Conservation (phyloP, 2,113 vertebrate genomes). For the Toxotes chatareus region DNA sequence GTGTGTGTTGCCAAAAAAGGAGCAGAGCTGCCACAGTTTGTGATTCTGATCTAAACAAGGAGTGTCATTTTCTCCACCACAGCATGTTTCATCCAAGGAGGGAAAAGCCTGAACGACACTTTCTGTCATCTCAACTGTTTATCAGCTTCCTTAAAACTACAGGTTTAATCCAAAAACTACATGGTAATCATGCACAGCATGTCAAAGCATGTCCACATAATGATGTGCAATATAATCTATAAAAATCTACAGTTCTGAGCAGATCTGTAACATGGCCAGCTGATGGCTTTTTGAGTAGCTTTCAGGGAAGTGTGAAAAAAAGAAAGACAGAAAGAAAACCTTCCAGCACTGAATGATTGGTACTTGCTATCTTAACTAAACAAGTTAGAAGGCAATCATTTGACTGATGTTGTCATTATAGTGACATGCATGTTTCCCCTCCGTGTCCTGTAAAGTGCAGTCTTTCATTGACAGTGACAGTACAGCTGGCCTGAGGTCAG, state of each 20-base stretch:
- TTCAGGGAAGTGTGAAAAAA: too few species aligned
- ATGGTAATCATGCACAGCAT: neutral
- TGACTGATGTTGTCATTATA: slow-evolving; percentile 54
- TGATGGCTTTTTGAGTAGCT: neutral
- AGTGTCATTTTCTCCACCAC: slow-evolving; percentile 47
- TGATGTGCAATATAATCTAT: neutral
- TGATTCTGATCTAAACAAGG: slow-evolving; percentile 10
- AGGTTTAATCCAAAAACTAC: neutral
- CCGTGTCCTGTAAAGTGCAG: slow-evolving; percentile 38
- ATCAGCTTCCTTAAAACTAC: neutral
- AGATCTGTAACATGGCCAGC: neutral
- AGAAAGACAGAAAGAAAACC: too few species aligned
- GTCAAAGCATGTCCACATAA: neutral
- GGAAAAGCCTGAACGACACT: slow-evolving; percentile 16
- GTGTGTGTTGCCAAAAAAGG: neutral
- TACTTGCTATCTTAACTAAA: neutral
- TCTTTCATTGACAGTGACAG: slow-evolving; percentile 55
- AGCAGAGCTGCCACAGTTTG: slow-evolving; percentile 19
- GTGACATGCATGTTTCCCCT: slow-evolving; percentile 31
- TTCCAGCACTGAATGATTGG: neutral
- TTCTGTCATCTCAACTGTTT: slow-evolving; percentile 18
- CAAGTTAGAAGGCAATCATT: slow-evolving; percentile 13
- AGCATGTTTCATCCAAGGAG: neutral
- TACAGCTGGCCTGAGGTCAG: slow-evolving; percentile 72
- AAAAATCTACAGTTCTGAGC: neutral